Base-by-base conservation (phyloP, 2,113 vertebrate genomes). In the Ciconia boyciana region DNA sequence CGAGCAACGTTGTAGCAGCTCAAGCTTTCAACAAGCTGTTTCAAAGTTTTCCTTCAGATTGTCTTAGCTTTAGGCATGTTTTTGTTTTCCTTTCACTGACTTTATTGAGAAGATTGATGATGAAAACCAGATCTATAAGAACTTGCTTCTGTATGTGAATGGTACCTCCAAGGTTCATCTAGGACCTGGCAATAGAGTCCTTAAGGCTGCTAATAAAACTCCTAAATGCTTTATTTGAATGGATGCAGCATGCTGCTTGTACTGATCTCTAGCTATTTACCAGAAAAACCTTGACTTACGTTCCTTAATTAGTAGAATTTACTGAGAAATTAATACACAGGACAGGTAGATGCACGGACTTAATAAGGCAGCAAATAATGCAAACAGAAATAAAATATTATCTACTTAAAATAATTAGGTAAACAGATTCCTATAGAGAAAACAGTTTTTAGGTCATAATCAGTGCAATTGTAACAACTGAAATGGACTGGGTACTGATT, bases 331-430 rank as follows among this genome's bases (percentile, higher is more conserved):
- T 92, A 87, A 83, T 54, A 44, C 36, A 55, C 4, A 46, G 32
- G 68, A 88, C 36, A 90, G 46, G 36, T 21, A 93, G 64, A 91
- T 77, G 17, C 62, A 89, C 69, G 46, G 54, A 78, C 68, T 90
- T 72, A 93, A 85, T 77, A 87, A 83, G 69, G 48, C 43, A 74
- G 66, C 28, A 94, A 91, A 87, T 32, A 83, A 91, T 52, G 39
- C 26, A 82, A 83, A 68, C 29, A 84, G 28, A 92, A 86, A 78
- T 78, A 90, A 97, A 87, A 62, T 51, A 95, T 48, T 89, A 95
- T 13, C 74, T 89, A 71, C n/a, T 71, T 64, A 57, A 87, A 94
- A 96, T 78, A 95, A 89, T 58, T 57, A 84, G 29, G 39, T 78
- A 77, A 94, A 89, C 48, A 81, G 76, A 81, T 77, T 70, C 29